These are phyloP conservation scores for Diabrotica balteata DNA, from an alignment of 2,888 invertebrate genomes.

Conservation along the genomic window DNA sequence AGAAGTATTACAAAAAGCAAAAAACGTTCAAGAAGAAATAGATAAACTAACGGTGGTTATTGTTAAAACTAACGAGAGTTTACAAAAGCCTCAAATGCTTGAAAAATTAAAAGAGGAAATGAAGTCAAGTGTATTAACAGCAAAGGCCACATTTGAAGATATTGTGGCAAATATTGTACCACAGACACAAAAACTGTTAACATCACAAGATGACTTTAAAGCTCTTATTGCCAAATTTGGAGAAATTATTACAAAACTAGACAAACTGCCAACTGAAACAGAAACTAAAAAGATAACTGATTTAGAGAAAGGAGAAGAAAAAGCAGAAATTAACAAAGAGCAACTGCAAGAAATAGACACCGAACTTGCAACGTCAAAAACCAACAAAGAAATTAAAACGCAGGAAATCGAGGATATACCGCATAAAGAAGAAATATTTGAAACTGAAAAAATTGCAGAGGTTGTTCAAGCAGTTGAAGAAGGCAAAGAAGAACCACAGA, in stretches of 20 bases:
- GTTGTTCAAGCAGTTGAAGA: too few relatives aligned
- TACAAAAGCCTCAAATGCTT: slow-evolving; percentile 33
- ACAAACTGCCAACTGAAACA: too few relatives aligned
- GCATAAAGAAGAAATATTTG: too few relatives aligned
- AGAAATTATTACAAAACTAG: neutral
- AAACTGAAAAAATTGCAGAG: too few relatives aligned
- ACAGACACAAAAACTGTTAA: slow-evolving; percentile 24
- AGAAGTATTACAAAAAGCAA: slow-evolving; percentile 3
- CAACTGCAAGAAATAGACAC: too few relatives aligned
- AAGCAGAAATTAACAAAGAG: too few relatives aligned
- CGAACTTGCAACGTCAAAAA: too few relatives aligned
- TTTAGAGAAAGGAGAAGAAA: too few relatives aligned
- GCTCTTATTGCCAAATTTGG: slow-evolving; percentile 23
- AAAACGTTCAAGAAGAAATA: slow-evolving; percentile 19
- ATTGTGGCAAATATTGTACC: slow-evolving; percentile 11
- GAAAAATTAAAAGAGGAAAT: slow-evolving; percentile 39
- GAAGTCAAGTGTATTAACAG: slow-evolving; percentile 25
- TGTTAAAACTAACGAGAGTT: slow-evolving; percentile 27
- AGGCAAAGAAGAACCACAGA: neutral
- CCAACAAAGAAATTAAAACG: too few relatives aligned
- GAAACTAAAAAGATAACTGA: too few relatives aligned
- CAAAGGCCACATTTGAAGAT: slow-evolving; percentile 29
- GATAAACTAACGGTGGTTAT: slow-evolving; percentile 16
- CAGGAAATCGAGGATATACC: too few relatives aligned
- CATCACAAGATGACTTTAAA: slow-evolving; percentile 29